Conservation (phyloP, 2,113 vertebrate genomes). For the Lucifuga dentata region DNA sequence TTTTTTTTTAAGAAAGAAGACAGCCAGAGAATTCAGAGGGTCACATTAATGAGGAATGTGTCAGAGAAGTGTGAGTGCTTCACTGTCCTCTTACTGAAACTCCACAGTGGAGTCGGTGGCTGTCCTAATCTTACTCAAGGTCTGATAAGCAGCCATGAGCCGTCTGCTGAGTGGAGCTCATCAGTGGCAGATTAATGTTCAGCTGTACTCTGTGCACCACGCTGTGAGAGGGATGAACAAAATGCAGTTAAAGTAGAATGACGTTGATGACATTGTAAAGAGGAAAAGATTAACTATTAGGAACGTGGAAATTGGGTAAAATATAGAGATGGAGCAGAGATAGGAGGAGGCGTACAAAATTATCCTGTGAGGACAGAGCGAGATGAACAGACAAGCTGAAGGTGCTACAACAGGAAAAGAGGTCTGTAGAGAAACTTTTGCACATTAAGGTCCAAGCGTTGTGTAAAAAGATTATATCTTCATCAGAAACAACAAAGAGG, state of each 20-base stretch:
- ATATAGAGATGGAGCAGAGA: constrained; percentile 19
- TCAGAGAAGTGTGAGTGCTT: too few relatives aligned
- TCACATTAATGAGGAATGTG: too few relatives aligned
- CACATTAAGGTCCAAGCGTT: constrained; percentile 42
- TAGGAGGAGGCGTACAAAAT: constrained; percentile 23
- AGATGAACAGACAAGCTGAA: constrained; percentile 36
- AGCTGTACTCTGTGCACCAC: constrained; percentile 42
- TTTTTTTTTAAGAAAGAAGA: too few relatives aligned
- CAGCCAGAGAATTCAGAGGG: too few relatives aligned
- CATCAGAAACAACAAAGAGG: constrained; percentile 29
- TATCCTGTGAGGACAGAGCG: constrained; percentile 20
- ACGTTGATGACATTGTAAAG: constrained; percentile 51
- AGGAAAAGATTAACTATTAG: constrained; percentile 27
- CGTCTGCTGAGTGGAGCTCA: constrained; percentile 53
- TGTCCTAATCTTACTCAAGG: constrained; percentile 45
- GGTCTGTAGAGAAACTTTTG: too few relatives aligned
- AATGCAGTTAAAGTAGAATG: constrained; percentile 22
- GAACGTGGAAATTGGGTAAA: constrained; percentile 32
- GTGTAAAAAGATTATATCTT: constrained; percentile 43
- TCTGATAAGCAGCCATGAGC: constrained; percentile 59
- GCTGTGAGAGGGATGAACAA: constrained; percentile 51
- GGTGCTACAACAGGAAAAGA: too few relatives aligned
- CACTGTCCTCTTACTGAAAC: constrained; percentile 19
- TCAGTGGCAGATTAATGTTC: constrained; percentile 70
- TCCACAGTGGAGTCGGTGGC: constrained; percentile 25